Evolutionary conservation across 2,888 invertebrate species (phyloP), one percentile per base, ranked within the genome.

Genomic region (Antheraea yamamai): DNA sequence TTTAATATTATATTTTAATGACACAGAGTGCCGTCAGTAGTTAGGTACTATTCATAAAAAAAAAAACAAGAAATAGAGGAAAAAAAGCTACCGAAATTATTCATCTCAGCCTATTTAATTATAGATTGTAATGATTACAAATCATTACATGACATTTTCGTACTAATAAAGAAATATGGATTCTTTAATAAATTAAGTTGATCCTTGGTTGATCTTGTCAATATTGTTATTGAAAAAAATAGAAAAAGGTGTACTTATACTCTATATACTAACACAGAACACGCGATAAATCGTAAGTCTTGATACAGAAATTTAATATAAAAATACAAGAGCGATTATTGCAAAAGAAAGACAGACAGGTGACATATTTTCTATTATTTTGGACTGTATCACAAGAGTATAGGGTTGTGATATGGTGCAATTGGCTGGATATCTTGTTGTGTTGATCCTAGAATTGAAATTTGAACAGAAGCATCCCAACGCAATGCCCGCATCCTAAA

Each of bases 381-480:
- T 8, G 23, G 61, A 14, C 16, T 30, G 64, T 16, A 30, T 66
- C 16, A 81, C 80, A 83, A 79, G 78, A 55, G 30, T 58, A 55
- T 39, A 55, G 55, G 47, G 47, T 70, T 64, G 73, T 70, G 18
- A 35, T 30, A 73, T 61, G 35, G 73, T 61, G 58, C 23, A 26
- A 66, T 64, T 35, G 64, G 51, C n/a, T 64, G 18, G 72, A 64
- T 74, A 68, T 70, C 47, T 58, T 72, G 26, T 30, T 51, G 30
- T 66, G 26, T 30, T 66, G 26, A 75, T 72, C 55, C 47, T 75
- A 75, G 72, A 70, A 55, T 47, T 72, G 39, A 61, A 74, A 61
- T 23, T 72, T 10, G 70, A 47, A 30, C 20, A 26, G 26, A 51
- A n/a, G 47, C 75, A 20, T 20, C 76, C 47, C 64, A n/a, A 61